Evolutionary conservation across 1,140 invertebrate genomes (phyloP).

Genomic region (Drosophila persimilis): DNA sequence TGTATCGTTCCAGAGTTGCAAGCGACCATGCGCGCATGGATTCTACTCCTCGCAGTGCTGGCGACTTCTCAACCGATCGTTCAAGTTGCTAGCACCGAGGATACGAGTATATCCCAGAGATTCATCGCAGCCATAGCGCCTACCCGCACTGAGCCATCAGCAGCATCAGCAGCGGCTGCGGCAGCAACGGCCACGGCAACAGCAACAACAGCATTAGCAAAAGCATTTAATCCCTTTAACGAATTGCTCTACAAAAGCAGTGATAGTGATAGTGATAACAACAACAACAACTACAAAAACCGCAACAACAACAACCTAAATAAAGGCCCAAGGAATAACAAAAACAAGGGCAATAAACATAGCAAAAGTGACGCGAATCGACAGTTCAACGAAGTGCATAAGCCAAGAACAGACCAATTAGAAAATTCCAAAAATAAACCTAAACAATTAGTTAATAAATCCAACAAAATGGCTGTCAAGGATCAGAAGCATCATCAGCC

Average conservation of each 20-base stretch:
- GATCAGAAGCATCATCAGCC: constrained; percentile 36
- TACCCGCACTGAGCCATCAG: constrained; percentile 6
- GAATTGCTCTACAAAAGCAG: constrained; percentile 56
- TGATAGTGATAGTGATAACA: constrained; percentile 65
- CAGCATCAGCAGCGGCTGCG: constrained; percentile 26
- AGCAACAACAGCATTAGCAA: constrained; percentile 57
- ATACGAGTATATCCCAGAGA: constrained; percentile 70
- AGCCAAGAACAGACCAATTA: constrained; percentile 79
- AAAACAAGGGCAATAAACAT: constrained; percentile 33
- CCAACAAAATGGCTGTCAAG: constrained; percentile 60
- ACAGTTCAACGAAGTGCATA: constrained; percentile 77
- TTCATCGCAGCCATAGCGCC: constrained; percentile 79
- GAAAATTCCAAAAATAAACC: constrained; percentile 79
- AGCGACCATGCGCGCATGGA: constrained; percentile 84
- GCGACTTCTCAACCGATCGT: constrained; percentile 83
- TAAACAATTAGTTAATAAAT: constrained; percentile 72
- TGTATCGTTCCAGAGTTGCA: constrained; percentile 84
- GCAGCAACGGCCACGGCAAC: constrained; percentile 8
- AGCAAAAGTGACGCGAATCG: constrained; percentile 65
- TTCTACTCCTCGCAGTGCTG: constrained; percentile 84
- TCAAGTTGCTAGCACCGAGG: constrained; percentile 83
- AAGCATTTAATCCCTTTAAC: constrained; percentile 71
- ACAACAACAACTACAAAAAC: constrained; percentile 22
- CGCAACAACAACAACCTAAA: constrained; percentile 17
- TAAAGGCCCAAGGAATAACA: constrained; percentile 25